Percentiles rank a stretch among this genome's conserved stretches.
Evolutionary conservation across 2,797 vertebrate species (phyloP).

Genomic region (Sebastes miniatus): DNA sequence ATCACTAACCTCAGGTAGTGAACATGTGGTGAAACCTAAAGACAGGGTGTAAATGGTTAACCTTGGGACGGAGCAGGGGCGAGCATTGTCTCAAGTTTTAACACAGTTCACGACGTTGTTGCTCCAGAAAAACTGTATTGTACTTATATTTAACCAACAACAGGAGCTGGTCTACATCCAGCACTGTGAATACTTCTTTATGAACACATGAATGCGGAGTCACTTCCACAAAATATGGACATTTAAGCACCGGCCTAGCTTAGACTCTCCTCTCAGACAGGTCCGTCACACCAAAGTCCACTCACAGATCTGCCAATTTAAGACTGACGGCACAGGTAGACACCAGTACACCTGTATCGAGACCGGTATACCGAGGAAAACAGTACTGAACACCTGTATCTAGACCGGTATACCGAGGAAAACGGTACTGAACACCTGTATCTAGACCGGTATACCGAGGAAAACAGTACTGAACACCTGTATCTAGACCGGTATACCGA

Average conservation of each 20-base stretch:
- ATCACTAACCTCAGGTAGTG: neutral
- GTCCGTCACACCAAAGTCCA: neutral
- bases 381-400: too few relatives aligned
- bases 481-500: too few relatives aligned
- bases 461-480: too few relatives aligned
- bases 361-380: too few relatives aligned
- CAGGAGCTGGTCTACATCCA: neutral
- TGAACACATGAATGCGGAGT: neutral
- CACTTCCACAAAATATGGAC: neutral
- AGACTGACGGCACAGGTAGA: neutral
- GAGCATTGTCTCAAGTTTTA: slow-evolving; percentile 60
- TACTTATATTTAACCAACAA: neutral
- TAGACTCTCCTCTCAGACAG: neutral
- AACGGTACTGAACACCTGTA: too few relatives aligned
- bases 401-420: too few relatives aligned
- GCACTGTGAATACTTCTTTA: neutral
- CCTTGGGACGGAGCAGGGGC: slow-evolving; percentile 4
- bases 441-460: too few relatives aligned
- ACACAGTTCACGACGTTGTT: slow-evolving; percentile 19
- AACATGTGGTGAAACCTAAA: neutral
- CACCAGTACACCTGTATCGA: neutral
- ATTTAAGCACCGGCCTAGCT: neutral
- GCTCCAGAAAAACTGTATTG: neutral
- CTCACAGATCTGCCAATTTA: neutral
- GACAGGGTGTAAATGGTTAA: neutral